Evolutionary conservation across 2,888 invertebrate genomes (phyloP), one percentile per base, ranked within the genome.

Genomic region (Ophion slaviceki): DNA sequence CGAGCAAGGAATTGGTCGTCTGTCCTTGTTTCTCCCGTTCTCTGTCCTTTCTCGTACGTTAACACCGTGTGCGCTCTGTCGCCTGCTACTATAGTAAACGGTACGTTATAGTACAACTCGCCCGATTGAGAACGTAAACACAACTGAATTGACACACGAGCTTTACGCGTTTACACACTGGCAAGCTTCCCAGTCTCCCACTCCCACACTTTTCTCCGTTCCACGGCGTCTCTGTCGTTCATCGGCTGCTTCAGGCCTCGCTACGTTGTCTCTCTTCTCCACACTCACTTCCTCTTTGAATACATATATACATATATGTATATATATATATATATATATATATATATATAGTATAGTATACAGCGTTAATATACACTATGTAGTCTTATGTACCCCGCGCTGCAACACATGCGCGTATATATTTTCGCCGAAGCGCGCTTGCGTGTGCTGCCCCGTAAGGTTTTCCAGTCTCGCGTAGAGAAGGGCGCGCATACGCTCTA

Each of bases 91-190:
- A 20, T 61, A 78, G 70, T 61, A 32, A 78, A 70, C 36, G 32
- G 57, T 64, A 64, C 45, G 11, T 75, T 66, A 17, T 11, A 17
- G 20, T 40, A 70, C 77, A 36, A 67, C 72, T 80, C 57, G 71
- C 75, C 74, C 70, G 82, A 79, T 61, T 75, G 79, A 82, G 79
- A 80, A 82, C 79, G 82, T 82, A 82, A 82, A 85, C 85, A 82
- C 82, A 82, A 75, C 82, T 78, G 81, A 78, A 85, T 85, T 78
- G 67, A 74, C 72, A 78, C 45, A 57, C 67, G 59, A 17, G 66
- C 61, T 82, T 71, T 66, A 79, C 78, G 80, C 77, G 67, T 78
- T 81, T 77, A 77, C 80, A 64, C 83, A 80, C 79, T 59, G 70
- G 59, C 32, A 28, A 78, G 59, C 78, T 68, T 61, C 62, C 68